Evolutionary conservation across 30 jellyfish, hydroid and myxozoan species (phyloP), one percentile per base, ranked within the genome.

Genomic region (Aurelia aurita): DNA sequence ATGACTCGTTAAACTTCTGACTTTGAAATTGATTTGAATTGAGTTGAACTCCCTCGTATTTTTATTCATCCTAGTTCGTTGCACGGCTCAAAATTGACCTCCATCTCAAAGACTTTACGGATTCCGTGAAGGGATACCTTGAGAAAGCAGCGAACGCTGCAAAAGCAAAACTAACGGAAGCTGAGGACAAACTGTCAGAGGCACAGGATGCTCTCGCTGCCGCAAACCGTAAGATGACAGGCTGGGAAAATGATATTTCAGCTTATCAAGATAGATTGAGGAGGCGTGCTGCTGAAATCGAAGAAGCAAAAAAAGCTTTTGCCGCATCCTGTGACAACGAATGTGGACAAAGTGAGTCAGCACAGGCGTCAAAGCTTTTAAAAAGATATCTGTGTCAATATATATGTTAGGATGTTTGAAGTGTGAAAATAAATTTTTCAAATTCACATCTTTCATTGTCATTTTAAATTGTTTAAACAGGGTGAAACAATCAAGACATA

Each of bases 291-390:
- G 84, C 47, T 13, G 89, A 77, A 77, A 23, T 77, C 12, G 89
- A 77, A 60, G 62, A 44, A 77, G 72, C 58, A 13, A 77, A 77
- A 21, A 44, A 29, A 21, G 63, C 23, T 23, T 25, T 77, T 20
- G 44, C 16, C 13, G 29, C 20, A 0, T 18, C 43, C 54, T 77
- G 89, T 25, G 29, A 21, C 5, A 26, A 58, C 18, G 85, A 77
- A n/a, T 77, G 89, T 21, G 85, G 85, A 60, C 75, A 58, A 77
- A 44, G 89, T 77, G 32, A 53, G 85, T 39, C 15, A 0, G 4
- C 29, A 31, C 3, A 19, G 23, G n/a, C n/a, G n/a, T n/a, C n/a
- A n/a, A n/a, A n/a, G n/a, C n/a, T n/a, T n/a, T n/a, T n/a, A n/a
- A n/a, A n/a, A n/a, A n/a, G n/a, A n/a, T n/a, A n/a, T n/a, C n/a